These are phyloP conservation scores for Anisognathus igniventris DNA, from an alignment of 2,797 vertebrate species.

Conservation along the genomic window DNA sequence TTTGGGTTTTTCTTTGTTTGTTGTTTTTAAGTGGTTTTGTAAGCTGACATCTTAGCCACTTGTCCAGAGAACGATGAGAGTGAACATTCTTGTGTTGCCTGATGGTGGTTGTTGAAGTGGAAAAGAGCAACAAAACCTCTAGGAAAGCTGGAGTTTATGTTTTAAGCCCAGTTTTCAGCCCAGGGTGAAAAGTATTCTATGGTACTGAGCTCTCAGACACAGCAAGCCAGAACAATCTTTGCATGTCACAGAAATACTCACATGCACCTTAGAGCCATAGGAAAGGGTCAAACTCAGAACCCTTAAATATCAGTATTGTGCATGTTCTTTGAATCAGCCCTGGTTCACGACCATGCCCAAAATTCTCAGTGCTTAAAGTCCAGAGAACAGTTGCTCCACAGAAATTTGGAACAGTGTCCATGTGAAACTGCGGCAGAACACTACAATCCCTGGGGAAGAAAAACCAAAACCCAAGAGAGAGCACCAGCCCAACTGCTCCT, in stretches of 20 bases:
- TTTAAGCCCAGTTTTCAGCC: neutral
- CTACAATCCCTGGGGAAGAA: neutral
- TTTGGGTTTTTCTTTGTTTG: neutral
- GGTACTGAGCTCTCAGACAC: neutral
- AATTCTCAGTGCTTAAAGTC: neutral
- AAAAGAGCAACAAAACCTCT: neutral
- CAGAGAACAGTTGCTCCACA: neutral
- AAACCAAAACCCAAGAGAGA: neutral
- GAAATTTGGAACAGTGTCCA: neutral
- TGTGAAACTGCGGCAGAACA: neutral
- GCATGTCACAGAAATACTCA: neutral
- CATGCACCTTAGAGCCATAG: rapidly evolving
- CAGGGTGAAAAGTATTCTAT: neutral
- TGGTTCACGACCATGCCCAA: neutral
- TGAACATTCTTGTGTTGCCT: neutral
- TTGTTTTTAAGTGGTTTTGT: neutral
- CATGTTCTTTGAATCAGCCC: neutral
- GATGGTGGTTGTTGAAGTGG: neutral
- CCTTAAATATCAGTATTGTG: neutral
- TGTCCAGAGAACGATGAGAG: neutral
- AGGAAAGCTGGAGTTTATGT: neutral
- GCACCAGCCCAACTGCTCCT: neutral
- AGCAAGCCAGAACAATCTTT: neutral
- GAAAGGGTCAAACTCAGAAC: neutral
- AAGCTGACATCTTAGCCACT: neutral